A percentile compares a stretch with the other conserved stretches of the same genome.
Evolutionary conservation across 2,888 invertebrate genomes (phyloP).

Genomic region (Scelioninae gen. 1): DNA sequence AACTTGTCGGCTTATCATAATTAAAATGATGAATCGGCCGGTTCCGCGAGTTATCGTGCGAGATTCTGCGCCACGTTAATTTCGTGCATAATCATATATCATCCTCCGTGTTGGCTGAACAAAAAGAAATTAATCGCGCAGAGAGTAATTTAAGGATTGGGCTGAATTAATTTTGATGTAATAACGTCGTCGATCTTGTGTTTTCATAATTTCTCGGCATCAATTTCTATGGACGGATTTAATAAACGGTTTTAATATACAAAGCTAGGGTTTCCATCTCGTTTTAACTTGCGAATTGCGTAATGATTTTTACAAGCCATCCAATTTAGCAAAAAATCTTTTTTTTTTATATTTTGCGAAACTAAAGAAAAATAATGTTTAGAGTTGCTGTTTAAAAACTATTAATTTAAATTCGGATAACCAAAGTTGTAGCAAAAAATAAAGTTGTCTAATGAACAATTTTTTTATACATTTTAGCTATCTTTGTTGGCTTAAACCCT

Average conservation of each 20-base stretch:
- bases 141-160: constrained; percentile 44
- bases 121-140: constrained; percentile 60
- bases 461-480: no score
- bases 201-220: constrained; percentile 11
- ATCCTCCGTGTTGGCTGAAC: constrained; percentile 18
- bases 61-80: constrained; percentile 41
- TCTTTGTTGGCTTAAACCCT: no score
- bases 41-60: constrained; percentile 29
- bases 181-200: constrained; percentile 39
- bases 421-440: no score
- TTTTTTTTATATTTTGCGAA: no score
- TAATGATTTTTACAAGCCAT: no score
- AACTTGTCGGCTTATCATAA: constrained; percentile 59
- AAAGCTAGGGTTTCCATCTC: background rate
- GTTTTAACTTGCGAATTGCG: no score
- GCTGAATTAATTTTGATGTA: constrained; percentile 38
- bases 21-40: constrained; percentile 59
- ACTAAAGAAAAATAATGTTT: no score
- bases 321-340: no score
- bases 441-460: no score
- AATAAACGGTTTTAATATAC: background rate
- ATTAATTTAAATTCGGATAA: no score
- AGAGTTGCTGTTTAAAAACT: no score
- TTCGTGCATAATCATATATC: constrained; percentile 53
- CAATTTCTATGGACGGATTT: constrained; percentile 1